Conservation (phyloP, 2,888 invertebrate genomes). For the Nasonovia ribisnigri region DNA sequence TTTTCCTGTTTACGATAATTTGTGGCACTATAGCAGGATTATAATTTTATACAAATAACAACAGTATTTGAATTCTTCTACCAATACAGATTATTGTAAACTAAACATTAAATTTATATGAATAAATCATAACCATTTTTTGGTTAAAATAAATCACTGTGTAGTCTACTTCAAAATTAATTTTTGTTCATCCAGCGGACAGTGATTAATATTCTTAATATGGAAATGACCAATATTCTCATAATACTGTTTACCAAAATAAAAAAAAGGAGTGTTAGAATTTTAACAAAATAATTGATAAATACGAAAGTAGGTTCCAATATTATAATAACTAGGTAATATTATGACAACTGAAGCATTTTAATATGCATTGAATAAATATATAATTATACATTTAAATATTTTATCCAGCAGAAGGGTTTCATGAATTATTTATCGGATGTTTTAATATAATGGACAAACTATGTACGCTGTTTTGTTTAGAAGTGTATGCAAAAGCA, state of each 20-base stretch:
- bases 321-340: not conserved
- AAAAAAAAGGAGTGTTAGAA: not conserved
- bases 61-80: not conserved
- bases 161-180: not conserved
- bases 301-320: not conserved
- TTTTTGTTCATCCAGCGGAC: not conserved
- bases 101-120: not conserved
- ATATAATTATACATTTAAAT: slow-evolving; percentile 4
- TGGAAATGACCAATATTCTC: not conserved
- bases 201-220: not conserved
- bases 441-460: slow-evolving; percentile 26
- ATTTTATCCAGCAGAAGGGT: slow-evolving; percentile 25
- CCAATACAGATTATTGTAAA: not conserved
- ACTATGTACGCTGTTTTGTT: slow-evolving; percentile 2
- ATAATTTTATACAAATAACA: not conserved
- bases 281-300: not conserved
- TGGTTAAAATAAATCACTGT: not conserved
- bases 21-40: not conserved
- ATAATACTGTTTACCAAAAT: not conserved
- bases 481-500: not conserved
- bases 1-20: not conserved
- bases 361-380: not conserved
- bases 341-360: not conserved
- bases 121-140: not conserved
- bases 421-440: slow-evolving; percentile 35